Evolutionary conservation across 2,888 invertebrate genomes (phyloP), one percentile per base, ranked within the genome.

Genomic region (Seira ritae): DNA sequence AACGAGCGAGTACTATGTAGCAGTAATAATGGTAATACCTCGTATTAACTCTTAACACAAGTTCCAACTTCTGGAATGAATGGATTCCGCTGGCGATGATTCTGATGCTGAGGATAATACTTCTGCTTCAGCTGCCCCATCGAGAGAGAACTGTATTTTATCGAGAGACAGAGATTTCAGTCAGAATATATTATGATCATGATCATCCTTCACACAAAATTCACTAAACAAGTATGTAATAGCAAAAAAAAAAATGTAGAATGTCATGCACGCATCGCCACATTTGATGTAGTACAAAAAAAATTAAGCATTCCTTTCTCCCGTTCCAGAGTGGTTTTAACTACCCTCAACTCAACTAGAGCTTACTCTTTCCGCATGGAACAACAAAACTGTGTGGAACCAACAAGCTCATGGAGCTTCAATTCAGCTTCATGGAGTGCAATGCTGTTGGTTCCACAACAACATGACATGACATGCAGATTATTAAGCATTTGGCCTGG

Each of bases 51-150:
- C 42, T 42, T 42, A 6, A 42, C 42, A 65, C 80, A 66, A 81
- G 75, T 75, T 31, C 71, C 76, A 81, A 66, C 76, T 55, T 62
- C 75, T 81, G 81, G 81, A 82, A 82, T 82, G 82, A 82, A 82
- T 82, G 82, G 77, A 72, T 76, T 67, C 68, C 72, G 79, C 22
- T 79, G 70, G n/a, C 42, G n/a, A n/a, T n/a, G n/a, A n/a, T n/a
- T n/a, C n/a, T n/a, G 60, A 55, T 65, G 62, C 65, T 73, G 60
- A 60, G 31, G 42, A 69, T 24, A 17, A 2, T 65, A 37, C 12
- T 75, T 15, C 31, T 24, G 76, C 69, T 75, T 19, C 19, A 15
- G n/a, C 71, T 73, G 73, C 73, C 37, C 73, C 73, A 73, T 73
- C 65, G 73, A 73, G 60, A n/a, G n/a, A 73, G 42, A 42, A 42